Conservation (phyloP, 2,797 vertebrate genomes). For the Poecilia wingei region DNA sequence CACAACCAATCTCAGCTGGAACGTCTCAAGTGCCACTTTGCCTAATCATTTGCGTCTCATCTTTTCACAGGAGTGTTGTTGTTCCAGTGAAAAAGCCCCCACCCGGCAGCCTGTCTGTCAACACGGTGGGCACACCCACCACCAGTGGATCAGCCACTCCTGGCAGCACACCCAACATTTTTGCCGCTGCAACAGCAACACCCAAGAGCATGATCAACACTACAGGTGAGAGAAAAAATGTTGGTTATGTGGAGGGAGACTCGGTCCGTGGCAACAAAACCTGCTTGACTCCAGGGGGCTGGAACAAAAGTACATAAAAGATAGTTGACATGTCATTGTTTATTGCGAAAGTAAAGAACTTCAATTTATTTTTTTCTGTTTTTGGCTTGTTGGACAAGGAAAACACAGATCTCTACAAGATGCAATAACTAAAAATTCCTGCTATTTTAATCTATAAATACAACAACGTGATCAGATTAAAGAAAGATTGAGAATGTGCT, state of each 20-base stretch:
- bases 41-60: constrained; percentile 16
- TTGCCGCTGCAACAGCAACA: constrained; percentile 93
- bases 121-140: constrained; percentile 92
- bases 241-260: not conserved
- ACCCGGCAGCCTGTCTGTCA: constrained; percentile 94
- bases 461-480: not conserved
- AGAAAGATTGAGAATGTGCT: not conserved
- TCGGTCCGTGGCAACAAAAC: not conserved
- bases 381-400: not conserved
- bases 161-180: constrained; percentile 95
- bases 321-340: not conserved
- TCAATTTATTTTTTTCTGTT: not conserved
- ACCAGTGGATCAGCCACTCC: constrained; percentile 85
- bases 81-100: constrained; percentile 98
- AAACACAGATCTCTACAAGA: not conserved
- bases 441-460: not conserved
- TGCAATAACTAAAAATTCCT: not conserved
- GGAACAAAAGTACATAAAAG: too few relatives aligned
- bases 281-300: too few relatives aligned
- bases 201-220: constrained; percentile 99
- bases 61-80: constrained; percentile 90
- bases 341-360: not conserved
- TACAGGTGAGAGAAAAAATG: constrained; percentile 85
- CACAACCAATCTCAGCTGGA: not conserved
- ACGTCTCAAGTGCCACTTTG: not conserved